phyloP scores from a whole-genome alignment of 2,797 vertebrate genomes.

The Oophaga sylvatica region DNA sequence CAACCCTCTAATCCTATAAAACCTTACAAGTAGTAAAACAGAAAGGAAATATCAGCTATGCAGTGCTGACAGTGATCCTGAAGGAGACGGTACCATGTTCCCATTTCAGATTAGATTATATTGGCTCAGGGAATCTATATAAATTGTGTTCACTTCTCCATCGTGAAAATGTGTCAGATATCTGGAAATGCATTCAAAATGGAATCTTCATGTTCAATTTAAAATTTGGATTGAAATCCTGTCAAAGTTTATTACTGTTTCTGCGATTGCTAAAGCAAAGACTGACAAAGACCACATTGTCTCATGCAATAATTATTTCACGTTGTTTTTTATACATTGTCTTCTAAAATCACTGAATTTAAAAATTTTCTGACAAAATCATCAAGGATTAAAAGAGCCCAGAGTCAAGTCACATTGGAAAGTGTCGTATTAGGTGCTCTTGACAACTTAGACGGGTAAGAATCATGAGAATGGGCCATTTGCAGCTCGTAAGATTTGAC shows the following conservation, averaged over 20 bases:
- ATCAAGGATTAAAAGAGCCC: not conserved
- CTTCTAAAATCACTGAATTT: not conserved
- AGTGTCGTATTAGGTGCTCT: too few relatives aligned
- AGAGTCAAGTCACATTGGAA: not conserved
- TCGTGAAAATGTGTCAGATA: constrained; percentile 27
- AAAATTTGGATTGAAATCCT: constrained; percentile 44
- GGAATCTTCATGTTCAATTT: constrained; percentile 51
- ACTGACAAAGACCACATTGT: not conserved
- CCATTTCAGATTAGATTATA: constrained; percentile 45
- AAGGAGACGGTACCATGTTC: constrained; percentile 1
- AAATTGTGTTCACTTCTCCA: constrained; percentile 41
- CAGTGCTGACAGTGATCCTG: constrained; percentile 20
- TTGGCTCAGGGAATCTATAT: constrained; percentile 44
- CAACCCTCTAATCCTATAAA: constrained; percentile 6
- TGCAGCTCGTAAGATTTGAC: too few relatives aligned
- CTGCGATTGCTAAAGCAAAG: not conserved
- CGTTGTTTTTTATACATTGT: not conserved
- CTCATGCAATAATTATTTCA: constrained; percentile 3
- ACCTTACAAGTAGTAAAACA: constrained; percentile 6
- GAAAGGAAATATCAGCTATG: not conserved
- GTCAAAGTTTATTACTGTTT: constrained; percentile 25
- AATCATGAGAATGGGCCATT: too few relatives aligned
- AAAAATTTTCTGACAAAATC: not conserved
- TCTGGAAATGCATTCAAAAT: constrained; percentile 49
- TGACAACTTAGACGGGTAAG: too few relatives aligned